Conservation (phyloP, 2,888 invertebrate species). For the Andrena praecox region DNA sequence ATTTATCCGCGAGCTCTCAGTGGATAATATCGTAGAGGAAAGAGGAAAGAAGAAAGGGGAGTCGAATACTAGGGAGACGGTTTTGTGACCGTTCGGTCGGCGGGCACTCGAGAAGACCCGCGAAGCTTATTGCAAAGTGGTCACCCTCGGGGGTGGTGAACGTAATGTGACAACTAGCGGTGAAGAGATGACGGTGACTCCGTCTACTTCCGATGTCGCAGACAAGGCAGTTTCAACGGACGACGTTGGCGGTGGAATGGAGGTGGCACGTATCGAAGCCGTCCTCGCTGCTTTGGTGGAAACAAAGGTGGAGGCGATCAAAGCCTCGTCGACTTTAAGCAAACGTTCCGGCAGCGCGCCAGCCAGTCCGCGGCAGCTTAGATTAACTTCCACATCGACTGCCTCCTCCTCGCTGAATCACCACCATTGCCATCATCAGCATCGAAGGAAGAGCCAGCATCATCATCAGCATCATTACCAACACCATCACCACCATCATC, state of each 20-base stretch:
- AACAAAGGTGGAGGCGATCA: constrained; percentile 89
- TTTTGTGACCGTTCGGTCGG: constrained; percentile 62
- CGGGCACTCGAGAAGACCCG: constrained; percentile 61
- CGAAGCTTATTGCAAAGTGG: constrained; percentile 32
- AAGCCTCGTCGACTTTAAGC: constrained; percentile 84
- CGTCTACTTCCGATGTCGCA: constrained; percentile 85
- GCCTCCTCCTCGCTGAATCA: constrained; percentile 84
- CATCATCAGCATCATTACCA: constrained; percentile 65
- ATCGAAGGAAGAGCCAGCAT: constrained; percentile 62
- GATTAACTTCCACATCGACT: constrained; percentile 85
- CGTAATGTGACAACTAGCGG: constrained; percentile 57
- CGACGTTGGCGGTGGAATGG: constrained; percentile 83
- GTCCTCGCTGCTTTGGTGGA: constrained; percentile 90
- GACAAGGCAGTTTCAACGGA: constrained; percentile 91
- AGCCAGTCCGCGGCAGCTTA: constrained; percentile 84
- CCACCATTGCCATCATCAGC: constrained; percentile 77
- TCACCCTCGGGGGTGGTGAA: constrained; percentile 48
- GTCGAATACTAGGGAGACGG: constrained; percentile 16
- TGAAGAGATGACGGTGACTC: constrained; percentile 82
- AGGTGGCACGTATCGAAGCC: constrained; percentile 89
- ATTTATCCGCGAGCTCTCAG: constrained; percentile 61
- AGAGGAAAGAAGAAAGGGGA: constrained; percentile 18
- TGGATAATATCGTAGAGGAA: constrained; percentile 50
- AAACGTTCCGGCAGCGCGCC: constrained; percentile 85
- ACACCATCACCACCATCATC: constrained; percentile 73